Conservation (phyloP, 2,113 vertebrate species). For the Rousettus leschenaultii region DNA sequence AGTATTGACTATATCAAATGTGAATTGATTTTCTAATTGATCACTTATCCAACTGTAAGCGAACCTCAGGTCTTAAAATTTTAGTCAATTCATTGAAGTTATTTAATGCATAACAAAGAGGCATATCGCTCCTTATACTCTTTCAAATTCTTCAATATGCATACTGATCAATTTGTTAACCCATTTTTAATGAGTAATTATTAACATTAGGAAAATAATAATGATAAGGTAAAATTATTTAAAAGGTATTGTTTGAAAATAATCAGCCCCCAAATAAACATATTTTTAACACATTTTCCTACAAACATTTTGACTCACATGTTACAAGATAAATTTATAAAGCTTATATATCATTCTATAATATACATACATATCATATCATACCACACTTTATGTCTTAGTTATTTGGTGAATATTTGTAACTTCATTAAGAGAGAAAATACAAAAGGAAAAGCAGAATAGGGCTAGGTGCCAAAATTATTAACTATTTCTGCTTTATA, state of each 20-base stretch:
- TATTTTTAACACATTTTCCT: background rate
- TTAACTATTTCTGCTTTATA: background rate
- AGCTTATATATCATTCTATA: background rate
- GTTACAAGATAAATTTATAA: constrained; percentile 54
- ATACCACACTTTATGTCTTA: background rate
- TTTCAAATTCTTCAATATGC: background rate
- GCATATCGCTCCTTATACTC: background rate
- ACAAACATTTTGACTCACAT: constrained; percentile 10
- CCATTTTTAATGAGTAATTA: constrained; percentile 65
- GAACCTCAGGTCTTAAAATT: constrained; percentile 9
- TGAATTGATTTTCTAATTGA: constrained; percentile 52
- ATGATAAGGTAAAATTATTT: constrained; percentile 52
- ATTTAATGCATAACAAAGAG: constrained; percentile 31
- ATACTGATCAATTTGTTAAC: background rate
- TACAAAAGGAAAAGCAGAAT: background rate
- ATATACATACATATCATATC: background rate
- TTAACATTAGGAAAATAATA: constrained; percentile 61
- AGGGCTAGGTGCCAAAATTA: background rate
- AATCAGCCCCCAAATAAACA: background rate
- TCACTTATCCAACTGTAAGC: constrained; percentile 26
- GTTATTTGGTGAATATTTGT: background rate
- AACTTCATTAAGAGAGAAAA: background rate
- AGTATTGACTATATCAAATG: constrained; percentile 42
- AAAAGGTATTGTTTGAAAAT: constrained; percentile 25
- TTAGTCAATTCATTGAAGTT: constrained; percentile 65